Evolutionary conservation across 2,113 vertebrate genomes (phyloP).

Genomic region (Neodon shergylaensis): DNA sequence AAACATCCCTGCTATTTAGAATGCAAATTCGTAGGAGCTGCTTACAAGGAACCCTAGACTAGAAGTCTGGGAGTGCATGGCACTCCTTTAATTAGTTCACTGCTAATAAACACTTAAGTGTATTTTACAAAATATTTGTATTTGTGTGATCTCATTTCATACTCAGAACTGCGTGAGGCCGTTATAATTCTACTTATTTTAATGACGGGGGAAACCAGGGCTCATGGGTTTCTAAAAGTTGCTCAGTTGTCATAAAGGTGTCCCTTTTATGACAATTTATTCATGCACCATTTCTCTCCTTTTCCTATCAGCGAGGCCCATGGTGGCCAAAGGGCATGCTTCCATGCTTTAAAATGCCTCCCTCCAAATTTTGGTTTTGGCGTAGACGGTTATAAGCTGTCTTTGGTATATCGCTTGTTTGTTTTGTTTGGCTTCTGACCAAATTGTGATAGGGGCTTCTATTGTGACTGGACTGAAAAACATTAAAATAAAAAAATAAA

Average conservation of each 20-base stretch:
- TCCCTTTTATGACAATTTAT: not conserved
- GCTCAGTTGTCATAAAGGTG: not conserved
- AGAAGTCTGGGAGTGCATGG: rapidly evolving
- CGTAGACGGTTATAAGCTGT: not conserved
- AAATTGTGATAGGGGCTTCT: not conserved
- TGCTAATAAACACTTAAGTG: not conserved
- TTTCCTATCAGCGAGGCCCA: not conserved
- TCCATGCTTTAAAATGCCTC: not conserved
- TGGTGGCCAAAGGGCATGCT: not conserved
- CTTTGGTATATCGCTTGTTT: not conserved
- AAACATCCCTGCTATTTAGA: not conserved
- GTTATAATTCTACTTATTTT: not conserved
- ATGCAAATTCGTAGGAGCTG: not conserved
- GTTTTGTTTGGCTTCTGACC: constrained; percentile 9
- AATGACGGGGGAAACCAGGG: not conserved
- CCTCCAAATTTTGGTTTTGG: not conserved
- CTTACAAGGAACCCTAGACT: not conserved
- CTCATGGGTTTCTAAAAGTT: not conserved
- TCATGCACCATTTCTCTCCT: not conserved
- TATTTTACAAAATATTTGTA: not conserved
- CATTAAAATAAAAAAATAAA: not conserved
- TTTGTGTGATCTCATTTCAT: not conserved
- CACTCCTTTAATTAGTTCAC: not conserved
- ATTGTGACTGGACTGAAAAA: not conserved
- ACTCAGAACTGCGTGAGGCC: not conserved